A percentile compares a stretch with the other conserved stretches of the same genome.
Conservation (phyloP, 2,113 vertebrate species). For the Mustelus asterias region DNA sequence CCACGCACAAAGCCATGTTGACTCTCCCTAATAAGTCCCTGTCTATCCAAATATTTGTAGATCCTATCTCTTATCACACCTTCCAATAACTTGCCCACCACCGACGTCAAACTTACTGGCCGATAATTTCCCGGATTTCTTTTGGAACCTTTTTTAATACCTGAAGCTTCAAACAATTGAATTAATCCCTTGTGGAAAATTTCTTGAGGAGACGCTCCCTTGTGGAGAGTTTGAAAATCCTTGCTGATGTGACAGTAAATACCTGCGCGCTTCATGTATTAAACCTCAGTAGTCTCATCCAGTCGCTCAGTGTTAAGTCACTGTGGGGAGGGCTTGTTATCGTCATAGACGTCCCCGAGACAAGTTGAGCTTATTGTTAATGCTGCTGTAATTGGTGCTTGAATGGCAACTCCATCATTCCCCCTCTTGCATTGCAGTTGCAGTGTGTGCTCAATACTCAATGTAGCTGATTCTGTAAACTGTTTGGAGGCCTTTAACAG, state of each 20-base stretch:
- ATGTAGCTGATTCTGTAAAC: not conserved
- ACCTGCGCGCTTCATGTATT: not conserved
- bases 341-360: no score
- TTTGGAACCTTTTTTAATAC: no score
- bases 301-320: not conserved
- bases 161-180: not conserved
- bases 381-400: not conserved
- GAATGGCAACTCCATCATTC: not conserved
- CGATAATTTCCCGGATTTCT: no score
- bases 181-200: not conserved
- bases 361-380: not conserved
- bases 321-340: not conserved
- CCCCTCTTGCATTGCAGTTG: not conserved
- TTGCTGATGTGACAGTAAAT: not conserved
- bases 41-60: no score
- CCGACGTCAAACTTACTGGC: no score
- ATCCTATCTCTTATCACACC: no score
- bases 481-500: not conserved
- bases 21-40: no score
- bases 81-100: no score
- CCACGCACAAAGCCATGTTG: no score
- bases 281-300: not conserved
- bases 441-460: not conserved
- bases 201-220: not conserved
- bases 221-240: not conserved